Percentiles rank a stretch among this genome's conserved stretches.
Conservation (phyloP, 2,113 vertebrate genomes). For the Scophthalmus maximus region DNA sequence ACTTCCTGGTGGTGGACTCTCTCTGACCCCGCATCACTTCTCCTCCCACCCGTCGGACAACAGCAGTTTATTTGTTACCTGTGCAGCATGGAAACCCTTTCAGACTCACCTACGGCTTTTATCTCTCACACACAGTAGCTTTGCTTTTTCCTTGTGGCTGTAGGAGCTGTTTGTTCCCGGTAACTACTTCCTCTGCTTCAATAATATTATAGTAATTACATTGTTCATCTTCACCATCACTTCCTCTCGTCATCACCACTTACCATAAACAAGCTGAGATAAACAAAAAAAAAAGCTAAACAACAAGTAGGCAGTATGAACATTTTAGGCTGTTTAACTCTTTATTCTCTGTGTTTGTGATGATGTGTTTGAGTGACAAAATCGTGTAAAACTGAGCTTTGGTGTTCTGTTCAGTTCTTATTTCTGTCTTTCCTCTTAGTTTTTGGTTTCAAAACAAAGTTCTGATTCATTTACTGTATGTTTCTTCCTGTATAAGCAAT, state of each 20-base stretch:
- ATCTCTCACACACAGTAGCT: slow-evolving; percentile 18
- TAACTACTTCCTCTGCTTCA: slow-evolving; percentile 51
- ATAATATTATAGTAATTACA: slow-evolving; percentile 26
- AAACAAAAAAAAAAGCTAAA: slow-evolving; percentile 45
- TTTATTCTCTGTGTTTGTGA: slow-evolving; percentile 76
- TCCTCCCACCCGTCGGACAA: slow-evolving; percentile 16
- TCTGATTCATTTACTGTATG: slow-evolving; percentile 61
- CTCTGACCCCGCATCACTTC: slow-evolving; percentile 4
- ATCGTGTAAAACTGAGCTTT: slow-evolving; percentile 65
- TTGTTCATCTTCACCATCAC: slow-evolving; percentile 32
- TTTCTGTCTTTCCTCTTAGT: slow-evolving; percentile 33
- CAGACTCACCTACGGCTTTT: slow-evolving; percentile 25
- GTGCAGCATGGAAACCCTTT: slow-evolving; percentile 21
- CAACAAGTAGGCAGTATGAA: slow-evolving; percentile 56
- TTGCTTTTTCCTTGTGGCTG: slow-evolving; percentile 44
- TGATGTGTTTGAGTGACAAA: slow-evolving; percentile 80
- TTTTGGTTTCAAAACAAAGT: slow-evolving; percentile 33
- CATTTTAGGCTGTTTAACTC: slow-evolving; percentile 70
- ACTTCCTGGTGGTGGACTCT: slow-evolving; percentile 8
- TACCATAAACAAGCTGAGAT: slow-evolving; percentile 43
- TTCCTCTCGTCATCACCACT: slow-evolving; percentile 29
- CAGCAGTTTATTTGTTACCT: slow-evolving; percentile 6
- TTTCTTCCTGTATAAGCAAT: slow-evolving; percentile 68
- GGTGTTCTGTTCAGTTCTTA: slow-evolving; percentile 62
- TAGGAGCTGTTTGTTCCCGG: slow-evolving; percentile 26